Evolutionary conservation across 1,140 invertebrate species (phyloP).

Genomic region (Leguminivora glycinivorella): DNA sequence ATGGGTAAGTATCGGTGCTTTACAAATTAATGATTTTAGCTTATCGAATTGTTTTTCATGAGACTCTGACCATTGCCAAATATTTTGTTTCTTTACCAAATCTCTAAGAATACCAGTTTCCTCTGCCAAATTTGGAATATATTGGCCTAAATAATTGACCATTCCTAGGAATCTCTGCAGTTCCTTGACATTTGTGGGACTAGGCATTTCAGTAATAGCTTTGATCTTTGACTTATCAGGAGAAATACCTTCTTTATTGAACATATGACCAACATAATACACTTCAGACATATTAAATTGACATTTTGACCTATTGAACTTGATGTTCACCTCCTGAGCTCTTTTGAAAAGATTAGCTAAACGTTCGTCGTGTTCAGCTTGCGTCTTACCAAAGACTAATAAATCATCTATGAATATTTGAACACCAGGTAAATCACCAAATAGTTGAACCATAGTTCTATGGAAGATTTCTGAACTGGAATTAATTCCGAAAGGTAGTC

Average conservation of each 20-base stretch:
- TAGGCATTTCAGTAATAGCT: no score
- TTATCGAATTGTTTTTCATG: no score
- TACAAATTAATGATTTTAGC: no score
- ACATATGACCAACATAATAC: no score
- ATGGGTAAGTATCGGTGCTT: no score
- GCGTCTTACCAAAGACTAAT: background rate
- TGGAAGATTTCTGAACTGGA: slow-evolving; percentile 25
- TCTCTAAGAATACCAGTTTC: no score
- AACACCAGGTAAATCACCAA: background rate
- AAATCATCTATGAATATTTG: background rate
- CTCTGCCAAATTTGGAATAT: no score
- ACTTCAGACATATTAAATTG: background rate
- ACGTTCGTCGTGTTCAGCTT: background rate
- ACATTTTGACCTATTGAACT: background rate
- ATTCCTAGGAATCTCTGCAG: no score
- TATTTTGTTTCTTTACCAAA: slow-evolving; percentile 70
- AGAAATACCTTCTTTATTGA: no score
- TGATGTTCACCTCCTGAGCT: background rate
- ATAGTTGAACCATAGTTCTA: background rate
- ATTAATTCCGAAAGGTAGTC: slow-evolving; percentile 7
- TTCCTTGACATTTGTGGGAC: no score
- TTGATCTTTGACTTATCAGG: no score
- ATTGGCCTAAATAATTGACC: no score
- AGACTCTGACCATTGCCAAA: slow-evolving; percentile 36
- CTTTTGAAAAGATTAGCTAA: background rate